Conservation (phyloP, 2,797 vertebrate genomes). For the Garrulus glandarius region DNA sequence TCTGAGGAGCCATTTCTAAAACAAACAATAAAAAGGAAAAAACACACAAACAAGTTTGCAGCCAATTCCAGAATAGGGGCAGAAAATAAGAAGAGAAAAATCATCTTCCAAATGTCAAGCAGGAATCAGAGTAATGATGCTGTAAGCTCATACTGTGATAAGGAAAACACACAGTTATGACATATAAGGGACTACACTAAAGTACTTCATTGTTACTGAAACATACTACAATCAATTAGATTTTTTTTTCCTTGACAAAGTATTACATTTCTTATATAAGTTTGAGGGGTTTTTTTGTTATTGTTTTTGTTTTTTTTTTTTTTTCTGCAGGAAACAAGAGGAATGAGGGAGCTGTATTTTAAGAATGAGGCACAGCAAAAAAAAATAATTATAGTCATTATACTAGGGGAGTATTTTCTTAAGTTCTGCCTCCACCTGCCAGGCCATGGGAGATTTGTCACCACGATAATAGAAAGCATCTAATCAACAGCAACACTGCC, state of each 20-base stretch:
- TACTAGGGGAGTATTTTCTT: background rate
- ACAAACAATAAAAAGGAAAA: background rate
- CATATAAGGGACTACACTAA: background rate
- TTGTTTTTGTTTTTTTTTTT: no score
- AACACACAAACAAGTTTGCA: background rate
- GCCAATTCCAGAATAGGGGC: background rate
- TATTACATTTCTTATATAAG: background rate
- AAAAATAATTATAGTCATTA: background rate
- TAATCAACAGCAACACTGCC: background rate
- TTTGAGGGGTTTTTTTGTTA: background rate
- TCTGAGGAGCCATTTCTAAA: background rate
- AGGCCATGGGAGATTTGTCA: background rate
- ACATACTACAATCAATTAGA: background rate
- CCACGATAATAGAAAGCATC: background rate
- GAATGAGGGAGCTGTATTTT: background rate
- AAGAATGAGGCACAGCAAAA: background rate
- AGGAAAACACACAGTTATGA: background rate
- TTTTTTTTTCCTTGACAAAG: background rate
- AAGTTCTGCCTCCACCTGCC: slow-evolving; percentile 1
- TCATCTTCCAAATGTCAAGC: background rate
- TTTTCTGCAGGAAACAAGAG: background rate
- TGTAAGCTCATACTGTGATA: background rate
- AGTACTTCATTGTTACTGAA: background rate
- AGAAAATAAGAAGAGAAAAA: background rate
- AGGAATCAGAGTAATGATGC: background rate